phyloP scores from a whole-genome alignment of 2,113 vertebrate species.

The Anseranas semipalmata region DNA sequence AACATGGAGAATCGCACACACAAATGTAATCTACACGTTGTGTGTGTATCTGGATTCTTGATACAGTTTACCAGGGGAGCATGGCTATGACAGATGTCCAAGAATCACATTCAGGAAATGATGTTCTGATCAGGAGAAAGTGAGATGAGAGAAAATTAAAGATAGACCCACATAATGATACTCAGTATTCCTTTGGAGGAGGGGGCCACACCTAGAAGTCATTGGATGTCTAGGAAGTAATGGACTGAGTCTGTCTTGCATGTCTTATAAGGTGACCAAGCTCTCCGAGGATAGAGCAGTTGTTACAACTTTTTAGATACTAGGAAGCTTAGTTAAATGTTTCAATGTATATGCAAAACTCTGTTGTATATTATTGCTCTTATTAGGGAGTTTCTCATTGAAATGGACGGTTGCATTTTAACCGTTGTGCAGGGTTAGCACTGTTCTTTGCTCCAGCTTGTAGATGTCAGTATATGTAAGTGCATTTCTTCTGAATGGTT shows the following conservation, averaged over 20 bases:
- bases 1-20: not conserved
- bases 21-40: not conserved
- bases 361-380: not conserved
- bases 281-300: not conserved
- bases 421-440: not conserved
- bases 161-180: not conserved
- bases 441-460: not conserved
- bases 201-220: not conserved
- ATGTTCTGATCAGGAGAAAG: not conserved
- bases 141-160: not conserved
- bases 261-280: not conserved
- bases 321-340: not conserved
- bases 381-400: not conserved
- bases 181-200: not conserved
- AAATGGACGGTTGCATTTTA: not conserved
- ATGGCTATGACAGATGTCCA: not conserved
- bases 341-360: not conserved
- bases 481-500: conserved; percentile 63
- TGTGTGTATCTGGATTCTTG: not conserved
- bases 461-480: not conserved
- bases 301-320: not conserved
- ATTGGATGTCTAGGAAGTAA: not conserved
- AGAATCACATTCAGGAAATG: not conserved
- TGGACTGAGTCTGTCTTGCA: not conserved
- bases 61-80: not conserved